A percentile compares a stretch with the other conserved stretches of the same genome.
Evolutionary conservation across 2,888 invertebrate genomes (phyloP).

Genomic region (Cinara cedri): DNA sequence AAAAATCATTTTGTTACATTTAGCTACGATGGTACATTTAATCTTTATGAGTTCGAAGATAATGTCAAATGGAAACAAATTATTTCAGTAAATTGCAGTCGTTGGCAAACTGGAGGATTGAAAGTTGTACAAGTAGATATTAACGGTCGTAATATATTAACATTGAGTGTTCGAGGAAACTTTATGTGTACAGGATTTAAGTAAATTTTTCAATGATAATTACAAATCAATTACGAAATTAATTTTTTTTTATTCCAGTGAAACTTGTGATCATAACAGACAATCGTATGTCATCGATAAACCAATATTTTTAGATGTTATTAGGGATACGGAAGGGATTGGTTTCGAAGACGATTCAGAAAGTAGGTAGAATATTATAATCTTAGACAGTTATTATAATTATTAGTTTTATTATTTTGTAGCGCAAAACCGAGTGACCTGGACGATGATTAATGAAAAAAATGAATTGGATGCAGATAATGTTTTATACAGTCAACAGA

Average conservation of each 20-base stretch:
- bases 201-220: slow-evolving; percentile 18
- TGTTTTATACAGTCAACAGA: not conserved
- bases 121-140: slow-evolving; percentile 6
- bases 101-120: slow-evolving; percentile 44
- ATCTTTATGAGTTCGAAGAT: slow-evolving; percentile 6
- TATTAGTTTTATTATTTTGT: not conserved
- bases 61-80: slow-evolving; percentile 10
- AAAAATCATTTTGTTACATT: slow-evolving; percentile 31
- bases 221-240: not conserved
- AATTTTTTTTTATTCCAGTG: not conserved
- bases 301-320: not conserved
- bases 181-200: slow-evolving; percentile 29
- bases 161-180: not conserved
- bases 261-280: not conserved
- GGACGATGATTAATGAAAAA: slow-evolving; percentile 12
- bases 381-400: not conserved
- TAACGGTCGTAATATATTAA: slow-evolving; percentile 13
- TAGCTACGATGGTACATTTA: slow-evolving; percentile 28
- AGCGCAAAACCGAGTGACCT: slow-evolving; percentile 39
- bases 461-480: not conserved
- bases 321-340: slow-evolving; percentile 12
- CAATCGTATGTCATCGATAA: not conserved
- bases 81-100: slow-evolving; percentile 12
- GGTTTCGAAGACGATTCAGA: not conserved
- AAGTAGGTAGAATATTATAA: not conserved